Conservation (phyloP, 2,888 invertebrate species). For the Ichneumoninae sp. region DNA sequence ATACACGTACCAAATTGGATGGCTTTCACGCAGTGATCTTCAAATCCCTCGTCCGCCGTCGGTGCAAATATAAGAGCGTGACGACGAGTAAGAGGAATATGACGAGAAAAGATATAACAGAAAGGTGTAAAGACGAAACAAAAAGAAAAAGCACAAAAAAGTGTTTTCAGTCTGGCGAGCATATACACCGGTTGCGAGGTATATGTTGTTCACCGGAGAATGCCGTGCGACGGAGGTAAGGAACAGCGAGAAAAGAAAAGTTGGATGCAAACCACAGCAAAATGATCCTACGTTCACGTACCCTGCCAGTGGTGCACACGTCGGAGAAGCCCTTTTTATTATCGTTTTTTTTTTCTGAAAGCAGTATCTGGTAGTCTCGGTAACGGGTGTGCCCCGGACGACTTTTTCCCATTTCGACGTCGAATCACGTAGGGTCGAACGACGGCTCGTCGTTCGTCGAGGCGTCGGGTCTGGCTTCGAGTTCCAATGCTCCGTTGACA, state of each 20-base stretch:
- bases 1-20: background rate
- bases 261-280: background rate
- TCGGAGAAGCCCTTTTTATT: background rate
- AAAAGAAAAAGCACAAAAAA: too few species aligned
- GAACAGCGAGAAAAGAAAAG: background rate
- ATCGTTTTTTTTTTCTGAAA: background rate
- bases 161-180: background rate
- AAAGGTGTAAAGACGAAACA: background rate
- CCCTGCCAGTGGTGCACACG: background rate
- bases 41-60: background rate
- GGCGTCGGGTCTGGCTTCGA: background rate
- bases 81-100: background rate
- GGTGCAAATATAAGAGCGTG: background rate
- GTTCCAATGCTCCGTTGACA: background rate
- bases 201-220: background rate
- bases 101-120: background rate
- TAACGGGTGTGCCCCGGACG: background rate
- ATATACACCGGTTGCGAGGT: background rate
- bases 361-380: background rate
- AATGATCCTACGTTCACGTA: background rate
- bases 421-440: background rate
- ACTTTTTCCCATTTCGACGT: slow-evolving; percentile 24
- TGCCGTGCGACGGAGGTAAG: background rate
- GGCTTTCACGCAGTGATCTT: background rate
- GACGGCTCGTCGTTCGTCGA: background rate